These are phyloP conservation scores for Takifugu ocellatus DNA, from an alignment of 2,797 vertebrate species.

Conservation along the genomic window DNA sequence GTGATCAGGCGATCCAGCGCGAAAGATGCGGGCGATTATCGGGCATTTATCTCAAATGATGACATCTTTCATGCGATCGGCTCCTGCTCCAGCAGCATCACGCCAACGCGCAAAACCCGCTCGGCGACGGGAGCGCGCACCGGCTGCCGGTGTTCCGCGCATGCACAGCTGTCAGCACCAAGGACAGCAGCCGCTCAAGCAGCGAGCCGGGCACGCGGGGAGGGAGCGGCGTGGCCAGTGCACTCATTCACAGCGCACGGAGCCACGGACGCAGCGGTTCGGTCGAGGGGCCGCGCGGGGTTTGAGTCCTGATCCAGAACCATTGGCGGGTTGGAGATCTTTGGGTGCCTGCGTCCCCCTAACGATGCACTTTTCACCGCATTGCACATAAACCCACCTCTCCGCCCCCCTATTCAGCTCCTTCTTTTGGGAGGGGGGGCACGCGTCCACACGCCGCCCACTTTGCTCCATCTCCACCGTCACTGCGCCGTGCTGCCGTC, in stretches of 20 bases:
- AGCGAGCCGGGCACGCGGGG: conserved; percentile 37
- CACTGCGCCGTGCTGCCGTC: conserved; percentile 51
- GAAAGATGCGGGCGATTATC: not conserved
- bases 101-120: conserved; percentile 34
- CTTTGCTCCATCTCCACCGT: conserved; percentile 50
- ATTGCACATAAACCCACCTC: conserved; percentile 63
- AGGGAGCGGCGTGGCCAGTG: conserved; percentile 36
- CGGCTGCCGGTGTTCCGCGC: conserved; percentile 54
- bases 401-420: conserved; percentile 2
- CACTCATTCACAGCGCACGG: conserved; percentile 26
- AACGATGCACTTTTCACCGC: conserved; percentile 69
- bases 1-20: not conserved
- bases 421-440: conserved; percentile 2
- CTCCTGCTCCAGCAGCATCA: conserved; percentile 15
- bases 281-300: conserved; percentile 1
- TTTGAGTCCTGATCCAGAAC: conserved; percentile 6
- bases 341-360: conserved; percentile 28
- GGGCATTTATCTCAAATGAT: conserved; percentile 10
- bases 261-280: too few relatives aligned
- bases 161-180: conserved; percentile 81
- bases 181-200: conserved; percentile 75
- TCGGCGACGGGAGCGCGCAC: conserved; percentile 67
- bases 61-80: conserved; percentile 37
- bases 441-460: conserved; percentile 35
- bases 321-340: conserved; percentile 22